Evolutionary conservation across 2,797 vertebrate genomes (phyloP).

Genomic region (Distichodus sexfasciatus): DNA sequence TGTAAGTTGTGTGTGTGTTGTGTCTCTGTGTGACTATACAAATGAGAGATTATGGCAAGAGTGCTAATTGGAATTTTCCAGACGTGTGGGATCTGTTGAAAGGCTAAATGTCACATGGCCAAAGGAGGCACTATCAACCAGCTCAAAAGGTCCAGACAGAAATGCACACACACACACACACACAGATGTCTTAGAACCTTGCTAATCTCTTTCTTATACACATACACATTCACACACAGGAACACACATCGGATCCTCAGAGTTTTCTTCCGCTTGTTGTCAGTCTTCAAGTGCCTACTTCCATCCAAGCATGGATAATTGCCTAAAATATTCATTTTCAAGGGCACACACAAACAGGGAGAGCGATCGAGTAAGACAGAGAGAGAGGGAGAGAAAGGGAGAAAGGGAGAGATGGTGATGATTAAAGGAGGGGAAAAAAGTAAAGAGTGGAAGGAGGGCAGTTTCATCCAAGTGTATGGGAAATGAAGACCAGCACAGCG

Average conservation of each 20-base stretch:
- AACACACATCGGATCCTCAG: too few species aligned
- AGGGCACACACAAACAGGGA: constrained; percentile 22
- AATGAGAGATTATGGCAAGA: background rate
- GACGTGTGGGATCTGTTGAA: background rate
- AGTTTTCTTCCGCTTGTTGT: constrained; percentile 43
- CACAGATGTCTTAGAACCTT: background rate
- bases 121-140: constrained; percentile 8
- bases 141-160: constrained; percentile 1
- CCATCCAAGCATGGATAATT: constrained; percentile 66
- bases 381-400: background rate
- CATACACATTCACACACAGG: constrained; percentile 14
- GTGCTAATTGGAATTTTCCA: constrained; percentile 1
- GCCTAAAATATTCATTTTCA: constrained; percentile 69
- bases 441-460: background rate
- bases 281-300: constrained; percentile 54
- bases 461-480: constrained; percentile 13
- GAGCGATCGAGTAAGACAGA: constrained; percentile 3
- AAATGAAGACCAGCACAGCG: background rate
- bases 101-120: background rate
- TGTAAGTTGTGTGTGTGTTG: background rate
- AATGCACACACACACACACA: background rate
- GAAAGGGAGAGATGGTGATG: background rate
- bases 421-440: background rate
- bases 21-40: background rate
- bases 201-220: background rate